Evolutionary conservation across 2,113 vertebrate species (phyloP).

Genomic region (Cyanocitta stelleri): DNA sequence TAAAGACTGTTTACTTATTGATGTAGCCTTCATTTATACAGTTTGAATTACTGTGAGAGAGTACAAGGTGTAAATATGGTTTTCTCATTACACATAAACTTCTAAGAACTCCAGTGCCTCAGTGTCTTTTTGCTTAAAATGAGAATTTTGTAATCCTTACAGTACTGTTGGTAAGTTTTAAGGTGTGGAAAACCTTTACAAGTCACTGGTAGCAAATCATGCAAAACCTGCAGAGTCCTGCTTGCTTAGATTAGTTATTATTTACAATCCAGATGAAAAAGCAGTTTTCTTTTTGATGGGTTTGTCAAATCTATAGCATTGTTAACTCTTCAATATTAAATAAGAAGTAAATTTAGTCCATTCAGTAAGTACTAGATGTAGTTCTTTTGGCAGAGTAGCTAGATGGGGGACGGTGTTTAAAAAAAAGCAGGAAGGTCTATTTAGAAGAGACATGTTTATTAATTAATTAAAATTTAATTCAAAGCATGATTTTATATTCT

Average conservation of each 20-base stretch:
- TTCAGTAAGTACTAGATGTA: background rate
- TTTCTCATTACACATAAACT: background rate
- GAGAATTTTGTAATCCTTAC: background rate
- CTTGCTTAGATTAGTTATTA: background rate
- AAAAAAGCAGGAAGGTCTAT: background rate
- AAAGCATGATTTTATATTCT: background rate
- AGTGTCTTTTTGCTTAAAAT: background rate
- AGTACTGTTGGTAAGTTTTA: background rate
- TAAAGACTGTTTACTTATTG: background rate
- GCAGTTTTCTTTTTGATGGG: background rate
- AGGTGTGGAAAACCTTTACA: background rate
- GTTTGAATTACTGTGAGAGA: background rate
- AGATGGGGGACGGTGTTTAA: too few relatives aligned
- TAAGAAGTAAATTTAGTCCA: background rate
- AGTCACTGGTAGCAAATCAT: background rate
- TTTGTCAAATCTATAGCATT: background rate
- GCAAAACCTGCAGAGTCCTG: background rate
- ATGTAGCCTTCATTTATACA: background rate
- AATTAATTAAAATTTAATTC: background rate
- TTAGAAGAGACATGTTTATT: background rate
- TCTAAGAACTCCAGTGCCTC: background rate
- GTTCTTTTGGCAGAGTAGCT: background rate
- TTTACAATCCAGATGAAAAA: background rate
- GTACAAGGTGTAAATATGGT: rapidly evolving
- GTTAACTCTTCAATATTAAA: background rate